Evolutionary conservation across 2,888 invertebrate genomes (phyloP).

Genomic region (Apotomis turbidana): DNA sequence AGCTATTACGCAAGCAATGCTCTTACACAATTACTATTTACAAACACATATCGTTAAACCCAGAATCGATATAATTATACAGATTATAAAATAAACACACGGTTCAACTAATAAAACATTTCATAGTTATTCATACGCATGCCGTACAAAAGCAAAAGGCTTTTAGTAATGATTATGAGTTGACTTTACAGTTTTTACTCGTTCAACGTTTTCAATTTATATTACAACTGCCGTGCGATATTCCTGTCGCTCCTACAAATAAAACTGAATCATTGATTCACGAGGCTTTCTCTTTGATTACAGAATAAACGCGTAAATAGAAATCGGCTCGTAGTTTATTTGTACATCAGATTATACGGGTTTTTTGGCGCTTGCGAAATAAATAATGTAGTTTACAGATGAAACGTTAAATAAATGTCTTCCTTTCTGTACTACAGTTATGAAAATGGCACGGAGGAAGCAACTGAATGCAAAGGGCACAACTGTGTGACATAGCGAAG

Average conservation of each 20-base stretch:
- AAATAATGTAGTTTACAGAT: background rate
- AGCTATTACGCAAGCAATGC: too few relatives aligned
- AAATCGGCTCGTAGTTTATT: constrained; percentile 25
- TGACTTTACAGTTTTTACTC: background rate
- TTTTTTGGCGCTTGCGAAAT: background rate
- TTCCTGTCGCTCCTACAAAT: constrained; percentile 22
- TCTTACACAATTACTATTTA: too few relatives aligned
- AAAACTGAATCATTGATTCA: constrained; percentile 23
- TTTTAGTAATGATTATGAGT: background rate
- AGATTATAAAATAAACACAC: too few relatives aligned
- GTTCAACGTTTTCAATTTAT: constrained; percentile 8
- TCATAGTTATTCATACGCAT: background rate
- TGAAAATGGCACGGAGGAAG: too few relatives aligned
- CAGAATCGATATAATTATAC: too few relatives aligned
- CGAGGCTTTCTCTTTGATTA: constrained; percentile 36
- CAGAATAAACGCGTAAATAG: constrained; percentile 32
- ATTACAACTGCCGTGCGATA: constrained; percentile 4
- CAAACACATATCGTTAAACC: too few relatives aligned
- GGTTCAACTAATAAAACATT: too few relatives aligned
- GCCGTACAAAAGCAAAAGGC: background rate
- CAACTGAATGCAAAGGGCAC: too few relatives aligned
- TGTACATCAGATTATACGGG: constrained; percentile 14
- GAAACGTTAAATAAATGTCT: background rate
- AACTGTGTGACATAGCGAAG: too few relatives aligned
- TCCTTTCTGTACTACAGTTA: background rate